A percentile compares a stretch with the other conserved stretches of the same genome.
Conservation (phyloP, 2,797 vertebrate genomes). For the Pempheris klunzingeri region DNA sequence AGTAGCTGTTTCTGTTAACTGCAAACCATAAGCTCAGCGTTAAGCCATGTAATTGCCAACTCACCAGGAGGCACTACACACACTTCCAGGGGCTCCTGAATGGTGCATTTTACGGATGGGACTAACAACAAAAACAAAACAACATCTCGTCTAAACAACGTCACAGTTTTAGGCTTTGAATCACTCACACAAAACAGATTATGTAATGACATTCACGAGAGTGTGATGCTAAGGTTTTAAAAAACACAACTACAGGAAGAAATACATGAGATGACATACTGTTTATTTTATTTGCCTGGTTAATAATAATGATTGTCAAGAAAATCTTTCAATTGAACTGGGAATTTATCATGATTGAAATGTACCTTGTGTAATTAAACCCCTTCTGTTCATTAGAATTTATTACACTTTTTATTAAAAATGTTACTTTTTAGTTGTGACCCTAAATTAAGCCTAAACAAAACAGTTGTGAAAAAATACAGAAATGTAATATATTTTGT, state of each 20-base stretch:
- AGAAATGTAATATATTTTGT: neutral
- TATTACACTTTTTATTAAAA: neutral
- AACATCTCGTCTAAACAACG: neutral
- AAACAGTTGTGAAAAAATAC: neutral
- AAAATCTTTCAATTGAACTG: neutral
- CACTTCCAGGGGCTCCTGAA: neutral
- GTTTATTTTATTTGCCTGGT: neutral
- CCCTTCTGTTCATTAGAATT: no score
- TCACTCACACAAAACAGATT: neutral
- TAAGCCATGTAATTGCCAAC: constrained; percentile 14
- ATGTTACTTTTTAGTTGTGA: neutral
- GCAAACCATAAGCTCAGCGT: constrained; percentile 18
- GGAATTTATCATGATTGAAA: neutral
- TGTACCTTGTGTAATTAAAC: neutral
- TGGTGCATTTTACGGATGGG: neutral
- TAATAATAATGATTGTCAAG: neutral
- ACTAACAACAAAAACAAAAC: neutral
- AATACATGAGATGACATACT: neutral
- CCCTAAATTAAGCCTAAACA: neutral
- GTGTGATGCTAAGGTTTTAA: neutral
- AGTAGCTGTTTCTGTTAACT: constrained; percentile 55
- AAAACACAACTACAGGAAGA: neutral
- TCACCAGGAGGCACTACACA: constrained; percentile 10
- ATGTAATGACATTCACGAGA: neutral
- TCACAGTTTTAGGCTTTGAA: neutral